phyloP scores from a whole-genome alignment of 1,140 invertebrate species.

The Drosophila neocordata region DNA sequence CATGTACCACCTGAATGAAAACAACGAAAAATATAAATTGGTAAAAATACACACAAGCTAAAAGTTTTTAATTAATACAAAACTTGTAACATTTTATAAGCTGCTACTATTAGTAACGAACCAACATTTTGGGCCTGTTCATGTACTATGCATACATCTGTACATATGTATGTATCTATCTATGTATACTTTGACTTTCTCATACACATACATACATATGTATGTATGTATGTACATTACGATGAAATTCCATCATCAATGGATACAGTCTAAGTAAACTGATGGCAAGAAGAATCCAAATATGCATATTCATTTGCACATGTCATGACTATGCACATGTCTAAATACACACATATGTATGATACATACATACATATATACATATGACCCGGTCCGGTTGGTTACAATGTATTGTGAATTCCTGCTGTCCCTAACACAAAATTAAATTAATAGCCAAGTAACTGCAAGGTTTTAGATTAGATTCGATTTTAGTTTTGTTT shows the following conservation, averaged over 20 bases:
- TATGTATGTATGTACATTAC: conserved; percentile 19
- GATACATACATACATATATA: not conserved
- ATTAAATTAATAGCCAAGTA: too few species aligned
- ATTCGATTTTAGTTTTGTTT: too few species aligned
- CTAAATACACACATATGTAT: not conserved
- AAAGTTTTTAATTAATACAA: conserved; percentile 82
- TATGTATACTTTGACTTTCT: not conserved
- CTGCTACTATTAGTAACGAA: conserved; percentile 60
- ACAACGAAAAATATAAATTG: conserved; percentile 47
- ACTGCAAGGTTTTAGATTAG: too few species aligned
- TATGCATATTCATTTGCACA: conserved; percentile 18
- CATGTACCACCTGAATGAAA: conserved; percentile 41
- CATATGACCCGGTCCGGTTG: too few species aligned
- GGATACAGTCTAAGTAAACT: not conserved
- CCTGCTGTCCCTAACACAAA: too few species aligned
- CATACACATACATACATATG: conserved; percentile 8
- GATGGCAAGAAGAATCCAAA: not conserved
- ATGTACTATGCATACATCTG: conserved; percentile 24
- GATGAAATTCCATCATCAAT: conserved; percentile 44
- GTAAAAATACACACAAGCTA: conserved; percentile 49
- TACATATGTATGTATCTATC: conserved; percentile 15
- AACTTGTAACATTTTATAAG: conserved; percentile 82
- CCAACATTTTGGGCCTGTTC: conserved; percentile 35
- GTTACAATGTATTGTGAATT: too few species aligned
- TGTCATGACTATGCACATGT: conserved; percentile 39